Conservation (phyloP, 1,140 invertebrate genomes). For the Megalopta genalis region DNA sequence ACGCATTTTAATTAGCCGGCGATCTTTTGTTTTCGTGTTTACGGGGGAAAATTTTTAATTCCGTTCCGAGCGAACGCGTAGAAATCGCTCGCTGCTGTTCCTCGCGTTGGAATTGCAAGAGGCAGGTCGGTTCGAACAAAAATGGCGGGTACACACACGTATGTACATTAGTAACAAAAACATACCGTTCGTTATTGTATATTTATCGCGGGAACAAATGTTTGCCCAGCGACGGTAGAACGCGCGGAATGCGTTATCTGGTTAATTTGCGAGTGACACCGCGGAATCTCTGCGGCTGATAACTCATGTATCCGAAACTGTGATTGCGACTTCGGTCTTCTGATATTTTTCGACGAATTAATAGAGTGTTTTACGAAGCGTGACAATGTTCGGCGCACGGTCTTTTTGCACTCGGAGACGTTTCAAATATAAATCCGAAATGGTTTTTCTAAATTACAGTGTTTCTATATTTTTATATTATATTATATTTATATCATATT, state of each 20-base stretch:
- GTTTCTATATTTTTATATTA: too few relatives aligned
- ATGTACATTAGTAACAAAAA: not conserved
- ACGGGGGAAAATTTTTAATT: not conserved
- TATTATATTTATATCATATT: too few relatives aligned
- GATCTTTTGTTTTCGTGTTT: not conserved
- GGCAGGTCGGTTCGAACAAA: not conserved
- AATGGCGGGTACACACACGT: too few relatives aligned
- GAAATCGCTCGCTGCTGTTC: not conserved
- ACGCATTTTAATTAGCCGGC: not conserved
- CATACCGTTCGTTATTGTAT: not conserved
- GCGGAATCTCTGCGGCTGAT: not conserved
- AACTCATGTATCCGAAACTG: not conserved
- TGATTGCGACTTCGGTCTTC: not conserved
- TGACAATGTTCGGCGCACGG: too few relatives aligned
- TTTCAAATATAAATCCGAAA: too few relatives aligned
- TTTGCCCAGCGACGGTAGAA: not conserved
- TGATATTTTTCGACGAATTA: too few relatives aligned
- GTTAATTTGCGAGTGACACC: conserved; percentile 20
- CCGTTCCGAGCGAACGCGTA: not conserved
- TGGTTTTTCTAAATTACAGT: too few relatives aligned
- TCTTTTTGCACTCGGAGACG: too few relatives aligned
- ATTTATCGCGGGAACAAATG: conserved; percentile 7
- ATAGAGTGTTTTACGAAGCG: too few relatives aligned
- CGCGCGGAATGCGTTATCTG: conserved; percentile 9
- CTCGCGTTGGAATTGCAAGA: not conserved